phyloP scores from a whole-genome alignment of 1,140 invertebrate species.

The Drosophila ficusphila region DNA sequence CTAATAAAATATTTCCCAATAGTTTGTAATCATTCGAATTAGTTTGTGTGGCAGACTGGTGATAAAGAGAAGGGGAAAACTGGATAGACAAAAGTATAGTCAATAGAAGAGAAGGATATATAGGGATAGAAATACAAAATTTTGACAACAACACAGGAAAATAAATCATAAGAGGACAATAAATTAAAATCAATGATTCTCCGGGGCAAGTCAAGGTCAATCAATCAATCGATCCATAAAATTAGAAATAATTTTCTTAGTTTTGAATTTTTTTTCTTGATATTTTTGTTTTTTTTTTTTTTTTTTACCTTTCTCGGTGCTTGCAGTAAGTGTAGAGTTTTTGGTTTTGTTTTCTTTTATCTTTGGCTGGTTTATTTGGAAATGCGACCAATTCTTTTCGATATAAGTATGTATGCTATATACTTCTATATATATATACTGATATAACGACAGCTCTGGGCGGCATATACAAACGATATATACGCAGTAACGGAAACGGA shows the following conservation, averaged over 20 bases:
- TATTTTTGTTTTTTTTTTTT: slow-evolving; percentile 26
- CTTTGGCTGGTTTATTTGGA: slow-evolving; percentile 21
- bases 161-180: slow-evolving; percentile 18
- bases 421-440: slow-evolving; percentile 58
- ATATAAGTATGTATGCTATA: slow-evolving; percentile 65
- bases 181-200: slow-evolving; percentile 3
- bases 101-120: not conserved
- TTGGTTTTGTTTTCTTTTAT: slow-evolving; percentile 55
- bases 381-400: slow-evolving; percentile 59
- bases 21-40: slow-evolving; percentile 13
- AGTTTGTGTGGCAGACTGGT: not conserved
- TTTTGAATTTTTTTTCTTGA: slow-evolving; percentile 45
- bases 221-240: slow-evolving; percentile 28
- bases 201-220: slow-evolving; percentile 4
- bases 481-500: slow-evolving; percentile 32
- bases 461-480: slow-evolving; percentile 42
- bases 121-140: slow-evolving; percentile 1
- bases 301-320: slow-evolving; percentile 82
- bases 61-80: slow-evolving; percentile 8
- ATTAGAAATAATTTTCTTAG: slow-evolving; percentile 20
- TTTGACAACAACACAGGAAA: slow-evolving; percentile 4
- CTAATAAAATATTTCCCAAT: not conserved
- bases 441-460: slow-evolving; percentile 53
- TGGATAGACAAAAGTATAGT: not conserved
- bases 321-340: slow-evolving; percentile 83